Evolutionary conservation across 2,888 invertebrate species (phyloP).

Genomic region (Acanthacorydalis orientalis): DNA sequence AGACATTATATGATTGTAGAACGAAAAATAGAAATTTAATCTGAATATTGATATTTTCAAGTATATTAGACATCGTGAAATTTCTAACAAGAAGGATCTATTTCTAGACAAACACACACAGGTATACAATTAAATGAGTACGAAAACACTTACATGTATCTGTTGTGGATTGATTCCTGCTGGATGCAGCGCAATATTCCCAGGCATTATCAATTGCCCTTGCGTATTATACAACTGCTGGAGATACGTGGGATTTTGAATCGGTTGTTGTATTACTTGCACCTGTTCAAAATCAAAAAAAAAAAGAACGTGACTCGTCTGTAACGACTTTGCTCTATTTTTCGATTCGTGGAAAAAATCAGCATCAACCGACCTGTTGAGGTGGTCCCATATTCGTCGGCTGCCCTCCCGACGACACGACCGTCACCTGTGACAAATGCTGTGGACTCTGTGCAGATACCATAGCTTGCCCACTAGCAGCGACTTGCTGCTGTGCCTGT

Average conservation of each 20-base stretch:
- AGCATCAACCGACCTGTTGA: constrained; percentile 30
- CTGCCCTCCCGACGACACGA: constrained; percentile 19
- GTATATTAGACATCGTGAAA: too few relatives aligned
- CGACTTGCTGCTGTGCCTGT: constrained; percentile 23
- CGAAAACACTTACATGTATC: constrained; percentile 39
- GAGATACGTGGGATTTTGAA: constrained; percentile 58
- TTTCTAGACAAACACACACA: too few relatives aligned
- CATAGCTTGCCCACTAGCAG: constrained; percentile 26
- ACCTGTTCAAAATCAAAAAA: constrained; percentile 28
- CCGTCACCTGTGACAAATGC: constrained; percentile 25
- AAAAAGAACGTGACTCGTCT: too few relatives aligned
- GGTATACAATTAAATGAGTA: background rate
- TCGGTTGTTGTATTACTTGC: constrained; percentile 69
- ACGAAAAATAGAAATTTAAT: too few relatives aligned
- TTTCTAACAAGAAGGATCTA: too few relatives aligned
- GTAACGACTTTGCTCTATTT: too few relatives aligned
- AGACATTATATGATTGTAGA: too few relatives aligned
- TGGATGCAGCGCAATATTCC: constrained; percentile 59
- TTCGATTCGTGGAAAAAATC: background rate
- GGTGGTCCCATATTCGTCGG: constrained; percentile 23
- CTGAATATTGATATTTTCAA: too few relatives aligned
- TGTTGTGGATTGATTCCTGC: constrained; percentile 58
- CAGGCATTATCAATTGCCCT: constrained; percentile 64
- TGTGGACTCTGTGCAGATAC: constrained; percentile 29
- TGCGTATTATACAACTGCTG: constrained; percentile 69